A percentile compares a stretch with the other conserved stretches of the same genome.
phyloP scores from a whole-genome alignment of 53 echinoderm and acorn worm species.

The Zoroaster sp. region DNA sequence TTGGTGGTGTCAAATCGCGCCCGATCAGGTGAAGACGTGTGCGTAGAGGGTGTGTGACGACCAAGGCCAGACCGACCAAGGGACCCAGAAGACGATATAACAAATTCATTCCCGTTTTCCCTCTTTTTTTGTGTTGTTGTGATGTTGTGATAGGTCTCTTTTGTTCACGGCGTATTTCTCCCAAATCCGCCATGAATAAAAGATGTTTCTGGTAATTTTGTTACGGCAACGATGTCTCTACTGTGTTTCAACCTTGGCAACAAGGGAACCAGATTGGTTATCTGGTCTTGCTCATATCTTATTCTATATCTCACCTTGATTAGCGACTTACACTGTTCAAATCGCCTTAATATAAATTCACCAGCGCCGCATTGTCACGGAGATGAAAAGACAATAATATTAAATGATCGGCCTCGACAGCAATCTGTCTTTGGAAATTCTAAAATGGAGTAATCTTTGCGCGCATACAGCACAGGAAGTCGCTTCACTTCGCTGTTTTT shows the following conservation, averaged over 20 bases:
- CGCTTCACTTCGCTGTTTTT: background rate
- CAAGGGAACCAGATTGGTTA: background rate
- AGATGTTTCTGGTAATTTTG: background rate
- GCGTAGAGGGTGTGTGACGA: background rate
- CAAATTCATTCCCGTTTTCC: background rate
- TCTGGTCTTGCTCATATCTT: background rate
- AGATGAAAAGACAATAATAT: background rate
- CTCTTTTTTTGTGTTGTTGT: background rate
- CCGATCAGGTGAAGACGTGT: background rate
- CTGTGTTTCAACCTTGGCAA: background rate
- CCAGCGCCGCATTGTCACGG: background rate
- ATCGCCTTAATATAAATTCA: background rate
- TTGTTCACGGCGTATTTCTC: background rate
- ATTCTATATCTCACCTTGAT: background rate
- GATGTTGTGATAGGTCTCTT: no score
- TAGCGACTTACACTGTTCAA: background rate
- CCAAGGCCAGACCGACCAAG: background rate
- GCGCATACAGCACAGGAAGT: background rate
- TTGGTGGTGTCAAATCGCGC: background rate
- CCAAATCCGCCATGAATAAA: slow-evolving; percentile 23
- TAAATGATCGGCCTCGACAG: slow-evolving; percentile 7
- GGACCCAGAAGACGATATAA: background rate
- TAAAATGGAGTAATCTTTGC: slow-evolving; percentile 12
- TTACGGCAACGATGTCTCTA: background rate
- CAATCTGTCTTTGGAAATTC: background rate